Conservation (phyloP, 2,113 vertebrate genomes). For the Silurus glanis region DNA sequence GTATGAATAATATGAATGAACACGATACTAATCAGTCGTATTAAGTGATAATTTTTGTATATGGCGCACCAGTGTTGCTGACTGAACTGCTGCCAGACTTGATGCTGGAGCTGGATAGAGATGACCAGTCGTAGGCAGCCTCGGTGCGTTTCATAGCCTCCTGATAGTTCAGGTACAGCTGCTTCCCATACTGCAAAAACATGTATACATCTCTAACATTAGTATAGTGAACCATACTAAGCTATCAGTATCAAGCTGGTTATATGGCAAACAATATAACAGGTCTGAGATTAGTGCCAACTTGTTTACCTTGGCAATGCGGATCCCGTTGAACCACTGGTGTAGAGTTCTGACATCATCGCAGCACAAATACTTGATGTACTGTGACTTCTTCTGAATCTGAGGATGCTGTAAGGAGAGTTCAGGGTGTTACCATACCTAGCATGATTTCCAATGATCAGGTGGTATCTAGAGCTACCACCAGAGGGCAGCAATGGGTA, state of each 20-base stretch:
- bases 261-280: background rate
- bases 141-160: constrained; percentile 95
- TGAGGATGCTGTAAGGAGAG: constrained; percentile 83
- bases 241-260: background rate
- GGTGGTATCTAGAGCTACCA: constrained; percentile 16
- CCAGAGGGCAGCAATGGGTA: constrained; percentile 40
- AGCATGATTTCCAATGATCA: background rate
- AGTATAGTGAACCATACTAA: background rate
- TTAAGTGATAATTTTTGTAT: constrained; percentile 5
- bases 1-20: background rate
- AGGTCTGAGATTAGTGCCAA: background rate
- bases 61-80: constrained; percentile 85
- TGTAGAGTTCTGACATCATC: constrained; percentile 95
- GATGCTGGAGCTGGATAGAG: constrained; percentile 93
- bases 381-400: constrained; percentile 98
- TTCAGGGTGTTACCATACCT: constrained; percentile 22
- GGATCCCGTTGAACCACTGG: constrained; percentile 95
- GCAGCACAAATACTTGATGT: constrained; percentile 97
- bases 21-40: background rate
- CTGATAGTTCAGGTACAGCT: constrained; percentile 93
- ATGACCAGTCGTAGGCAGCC: constrained; percentile 94
- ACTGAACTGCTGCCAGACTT: constrained; percentile 93
- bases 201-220: background rate
- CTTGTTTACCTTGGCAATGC: constrained; percentile 87
- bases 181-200: constrained; percentile 85